Percentiles rank a stretch among this genome's conserved stretches.
Conservation (phyloP, 1,140 invertebrate genomes). For the Ceratina australensis region DNA sequence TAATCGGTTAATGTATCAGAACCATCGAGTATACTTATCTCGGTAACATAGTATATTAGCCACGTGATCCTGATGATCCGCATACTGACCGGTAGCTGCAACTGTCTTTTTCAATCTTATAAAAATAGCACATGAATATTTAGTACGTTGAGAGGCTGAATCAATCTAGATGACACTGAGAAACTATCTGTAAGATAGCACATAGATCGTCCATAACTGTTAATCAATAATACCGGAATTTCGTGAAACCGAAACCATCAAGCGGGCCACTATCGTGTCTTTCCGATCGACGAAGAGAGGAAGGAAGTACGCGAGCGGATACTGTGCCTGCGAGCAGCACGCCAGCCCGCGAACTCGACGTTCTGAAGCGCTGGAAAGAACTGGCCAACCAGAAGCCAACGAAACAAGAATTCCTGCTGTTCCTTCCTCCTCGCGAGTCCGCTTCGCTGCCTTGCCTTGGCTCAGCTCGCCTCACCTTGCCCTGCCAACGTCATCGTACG, state of each 20-base stretch:
- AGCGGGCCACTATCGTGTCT: conserved; percentile 58
- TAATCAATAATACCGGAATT: not conserved
- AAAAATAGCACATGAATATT: not conserved
- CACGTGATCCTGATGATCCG: not conserved
- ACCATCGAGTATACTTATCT: conserved; percentile 29
- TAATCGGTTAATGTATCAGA: not conserved
- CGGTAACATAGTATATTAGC: not conserved
- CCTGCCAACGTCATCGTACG: conserved; percentile 55
- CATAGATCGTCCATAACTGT: not conserved
- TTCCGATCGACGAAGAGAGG: conserved; percentile 15
- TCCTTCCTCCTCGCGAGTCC: conserved; percentile 54
- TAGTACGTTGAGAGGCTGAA: too few relatives aligned
- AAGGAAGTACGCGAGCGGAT: conserved; percentile 37
- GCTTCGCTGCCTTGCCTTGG: conserved; percentile 23
- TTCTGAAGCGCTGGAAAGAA: conserved; percentile 56
- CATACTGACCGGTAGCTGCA: not conserved
- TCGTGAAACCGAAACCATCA: conserved; percentile 11
- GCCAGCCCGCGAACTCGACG: conserved; percentile 38
- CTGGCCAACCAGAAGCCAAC: conserved; percentile 51
- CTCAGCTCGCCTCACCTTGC: conserved; percentile 30
- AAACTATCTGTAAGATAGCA: not conserved
- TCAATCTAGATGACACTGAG: not conserved
- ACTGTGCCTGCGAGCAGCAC: conserved; percentile 9
- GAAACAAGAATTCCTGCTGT: conserved; percentile 51
- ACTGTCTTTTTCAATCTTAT: not conserved